Evolutionary conservation across 1,140 invertebrate genomes (phyloP).

Genomic region (Apis dorsata): DNA sequence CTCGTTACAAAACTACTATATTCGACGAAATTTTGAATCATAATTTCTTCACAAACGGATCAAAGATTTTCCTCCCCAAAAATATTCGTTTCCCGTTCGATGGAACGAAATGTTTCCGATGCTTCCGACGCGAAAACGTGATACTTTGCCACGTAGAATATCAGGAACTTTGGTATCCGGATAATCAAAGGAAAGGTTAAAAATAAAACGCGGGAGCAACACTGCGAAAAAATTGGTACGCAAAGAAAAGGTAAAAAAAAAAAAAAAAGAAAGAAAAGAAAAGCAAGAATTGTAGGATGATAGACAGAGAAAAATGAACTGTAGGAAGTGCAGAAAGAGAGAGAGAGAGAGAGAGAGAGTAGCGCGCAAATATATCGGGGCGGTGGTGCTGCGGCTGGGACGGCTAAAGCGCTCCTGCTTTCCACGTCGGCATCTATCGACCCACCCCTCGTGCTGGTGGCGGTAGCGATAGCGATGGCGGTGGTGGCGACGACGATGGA

Average conservation of each 20-base stretch:
- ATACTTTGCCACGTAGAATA: too few species aligned
- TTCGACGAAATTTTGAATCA: too few species aligned
- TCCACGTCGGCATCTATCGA: slow-evolving; percentile 74
- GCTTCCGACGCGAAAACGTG: too few species aligned
- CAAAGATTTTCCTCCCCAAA: too few species aligned
- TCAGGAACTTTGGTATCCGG: too few species aligned
- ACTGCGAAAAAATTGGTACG: background rate
- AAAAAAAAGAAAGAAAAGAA: background rate
- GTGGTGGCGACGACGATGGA: slow-evolving; percentile 34
- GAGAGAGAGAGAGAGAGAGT: background rate
- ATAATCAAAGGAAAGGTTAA: background rate
- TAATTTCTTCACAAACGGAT: too few species aligned
- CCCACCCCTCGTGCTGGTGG: slow-evolving; percentile 58
- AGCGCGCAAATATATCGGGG: slow-evolving; percentile 51
- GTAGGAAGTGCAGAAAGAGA: background rate
- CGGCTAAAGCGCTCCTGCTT: slow-evolving; percentile 59
- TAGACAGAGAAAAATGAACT: too few species aligned
- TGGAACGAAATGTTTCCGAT: too few species aligned
- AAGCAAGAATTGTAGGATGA: background rate
- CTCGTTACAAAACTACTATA: too few species aligned
- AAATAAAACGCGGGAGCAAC: background rate
- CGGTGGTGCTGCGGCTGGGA: slow-evolving; percentile 68
- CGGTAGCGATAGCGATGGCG: slow-evolving; percentile 2
- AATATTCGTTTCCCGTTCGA: too few species aligned
- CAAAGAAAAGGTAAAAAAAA: background rate